Base-by-base conservation (phyloP, 37 sponge, comb jelly and placozoan genomes). In the Chondrosia reniformis region DNA sequence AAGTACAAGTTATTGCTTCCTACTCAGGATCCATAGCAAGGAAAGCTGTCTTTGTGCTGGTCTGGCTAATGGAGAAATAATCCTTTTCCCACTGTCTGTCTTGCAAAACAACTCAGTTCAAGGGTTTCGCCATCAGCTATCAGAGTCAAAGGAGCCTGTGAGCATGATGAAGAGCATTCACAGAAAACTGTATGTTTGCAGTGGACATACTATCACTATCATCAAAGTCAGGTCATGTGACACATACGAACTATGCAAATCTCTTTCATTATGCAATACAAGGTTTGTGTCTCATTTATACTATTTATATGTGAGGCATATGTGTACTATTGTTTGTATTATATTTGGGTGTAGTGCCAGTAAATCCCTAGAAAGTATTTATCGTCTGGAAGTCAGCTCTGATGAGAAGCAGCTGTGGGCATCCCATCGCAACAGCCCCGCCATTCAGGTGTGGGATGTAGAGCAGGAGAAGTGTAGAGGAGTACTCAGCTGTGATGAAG, bases 391-490 rank as follows among this genome's bases (percentile, higher is more conserved):
- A 59, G 74, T 85, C 0, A 79, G 83, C 0, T n/a, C n/a, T n/a
- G n/a, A n/a, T n/a, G n/a, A n/a, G n/a, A n/a, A n/a, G n/a, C n/a
- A n/a, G 39, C 41, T 90, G 24, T 90, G 91, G 91, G 82, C 86
- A 2, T 56, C 83, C 32, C 77, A 79, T n/a, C 67, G 46, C 54
- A 46, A 73, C 9, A 79, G 83, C 37, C 37, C 91, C 28, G 33
- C 22, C 33, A 39, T 90, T 6, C 86, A 90, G 4, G 15, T 85
- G n/a, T 89, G 89, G 89, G 91, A 90, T 55, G 13, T 64, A 42
- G 86, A 90, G 36, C 83, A 85, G 32, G 83, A 77, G 15, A 82
- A 39, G 31, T 62, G 24, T 36, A 62, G 63, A 25, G 83, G 83
- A 17, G 30, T 33, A 6, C 59, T 88, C 33, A 38, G 30, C 38